Percentiles rank a stretch among this genome's conserved stretches.
Conservation (phyloP, 1,140 invertebrate species). For the Prorops nasuta region DNA sequence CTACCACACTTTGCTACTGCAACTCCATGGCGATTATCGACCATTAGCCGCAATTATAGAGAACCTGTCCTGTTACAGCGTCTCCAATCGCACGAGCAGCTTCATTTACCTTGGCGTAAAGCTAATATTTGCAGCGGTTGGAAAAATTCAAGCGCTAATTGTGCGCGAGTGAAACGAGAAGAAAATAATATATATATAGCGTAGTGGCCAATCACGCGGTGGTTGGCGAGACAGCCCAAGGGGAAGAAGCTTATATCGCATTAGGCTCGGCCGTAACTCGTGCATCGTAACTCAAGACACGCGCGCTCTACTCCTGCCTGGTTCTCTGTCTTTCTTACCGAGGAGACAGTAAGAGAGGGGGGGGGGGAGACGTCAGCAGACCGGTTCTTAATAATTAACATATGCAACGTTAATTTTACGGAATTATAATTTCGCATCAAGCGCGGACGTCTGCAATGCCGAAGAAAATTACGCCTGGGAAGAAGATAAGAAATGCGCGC, state of each 20-base stretch:
- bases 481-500: no score
- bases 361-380: conserved; percentile 21
- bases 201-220: conserved; percentile 10
- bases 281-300: conserved; percentile 18
- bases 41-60: no score
- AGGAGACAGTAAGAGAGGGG: conserved; percentile 12
- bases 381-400: conserved; percentile 50
- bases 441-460: conserved; percentile 14
- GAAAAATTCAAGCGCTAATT: no score
- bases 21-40: no score
- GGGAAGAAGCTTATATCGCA: conserved; percentile 5
- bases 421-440: conserved; percentile 50
- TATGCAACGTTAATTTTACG: conserved; percentile 52
- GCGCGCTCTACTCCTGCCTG: not conserved
- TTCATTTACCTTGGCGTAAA: no score
- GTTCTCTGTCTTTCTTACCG: not conserved
- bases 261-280: conserved; percentile 5
- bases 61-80: no score
- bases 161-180: no score
- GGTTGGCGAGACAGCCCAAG: not conserved
- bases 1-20: no score
- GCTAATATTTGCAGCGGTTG: no score
- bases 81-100: no score
- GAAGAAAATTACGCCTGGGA: conserved; percentile 13
- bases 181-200: no score